Evolutionary conservation across 2,797 vertebrate genomes (phyloP).

Genomic region (Pygocentrus nattereri): DNA sequence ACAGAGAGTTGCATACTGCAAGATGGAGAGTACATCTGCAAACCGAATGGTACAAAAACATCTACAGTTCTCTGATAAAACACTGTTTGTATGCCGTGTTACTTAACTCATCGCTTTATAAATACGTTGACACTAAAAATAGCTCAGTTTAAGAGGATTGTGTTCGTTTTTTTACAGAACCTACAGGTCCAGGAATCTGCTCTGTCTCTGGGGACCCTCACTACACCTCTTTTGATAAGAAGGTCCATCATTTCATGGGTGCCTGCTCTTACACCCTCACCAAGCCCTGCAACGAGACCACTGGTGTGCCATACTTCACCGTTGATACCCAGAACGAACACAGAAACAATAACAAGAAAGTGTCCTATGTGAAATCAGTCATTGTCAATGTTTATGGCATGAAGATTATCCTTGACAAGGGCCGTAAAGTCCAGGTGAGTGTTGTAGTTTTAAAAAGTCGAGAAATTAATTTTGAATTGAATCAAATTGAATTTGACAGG

Average conservation of each 20-base stretch:
- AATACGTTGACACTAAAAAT: neutral
- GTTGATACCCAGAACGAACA: constrained; percentile 88
- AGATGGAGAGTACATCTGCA: constrained; percentile 79
- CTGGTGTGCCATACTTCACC: constrained; percentile 78
- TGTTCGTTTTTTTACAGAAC: constrained; percentile 4
- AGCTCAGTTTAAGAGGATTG: neutral
- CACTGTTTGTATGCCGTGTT: neutral
- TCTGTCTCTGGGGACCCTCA: constrained; percentile 90
- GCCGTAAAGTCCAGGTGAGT: constrained; percentile 83
- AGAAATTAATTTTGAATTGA: neutral
- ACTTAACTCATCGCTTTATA: neutral
- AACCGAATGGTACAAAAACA: constrained; percentile 68
- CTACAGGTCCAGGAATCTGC: constrained; percentile 77
- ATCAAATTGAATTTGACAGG: neutral
- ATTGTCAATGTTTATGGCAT: constrained; percentile 74
- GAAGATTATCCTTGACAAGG: constrained; percentile 80
- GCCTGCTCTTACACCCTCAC: constrained; percentile 88
- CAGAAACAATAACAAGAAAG: constrained; percentile 79
- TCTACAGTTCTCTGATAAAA: neutral
- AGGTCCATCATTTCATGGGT: constrained; percentile 87
- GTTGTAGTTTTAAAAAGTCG: too few species aligned
- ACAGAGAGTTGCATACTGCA: constrained; percentile 77
- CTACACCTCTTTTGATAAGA: constrained; percentile 85
- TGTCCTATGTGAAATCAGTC: constrained; percentile 87
- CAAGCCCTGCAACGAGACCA: constrained; percentile 77